Base-by-base conservation (phyloP, 2,113 vertebrate genomes). In the Ia io region DNA sequence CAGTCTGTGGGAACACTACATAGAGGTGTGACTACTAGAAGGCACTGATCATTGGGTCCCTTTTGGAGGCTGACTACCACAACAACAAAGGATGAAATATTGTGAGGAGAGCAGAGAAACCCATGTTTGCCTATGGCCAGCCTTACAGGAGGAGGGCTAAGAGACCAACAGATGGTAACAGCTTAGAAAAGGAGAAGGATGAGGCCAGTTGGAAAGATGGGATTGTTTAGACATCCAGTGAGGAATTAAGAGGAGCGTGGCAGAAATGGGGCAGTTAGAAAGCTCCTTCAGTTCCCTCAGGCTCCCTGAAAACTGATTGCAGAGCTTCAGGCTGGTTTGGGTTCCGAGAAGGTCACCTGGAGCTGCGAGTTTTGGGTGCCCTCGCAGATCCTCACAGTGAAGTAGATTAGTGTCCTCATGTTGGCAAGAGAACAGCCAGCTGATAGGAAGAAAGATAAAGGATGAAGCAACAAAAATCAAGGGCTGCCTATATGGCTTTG, bases 401-500 rank as follows among this genome's bases (percentile, higher is more conserved):
- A 47, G 25, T 35, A 25, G 3, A 53, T 23, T 28, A 28, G 18
- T 30, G 18, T 42, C 40, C 28, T 2, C 0, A 16, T 20, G 20
- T 13, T 8, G 12, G 13, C 32, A 35, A 20, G 59, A 84, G 22
- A 30, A 74, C 56, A 84, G 12, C 40, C 13, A 28, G 7, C 6
- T 11, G 42, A 9, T 40, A 28, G 42, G 23, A 65, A 65, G 77
- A 37, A 85, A 20, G 37, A 25, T 18, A 28, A 59, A 79, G 37
- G 8, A n/a, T 3, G 18, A 59, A 80, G 47, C 30, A 32, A n/a
- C 35, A 73, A 42, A 67, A 88, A 37, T 22, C n/a, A n/a, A n/a
- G n/a, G n/a, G n/a, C n/a, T n/a, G n/a, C n/a, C n/a, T n/a, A 0
- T 30, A 2, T n/a, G 9, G 40, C 61, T 88, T 17, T 49, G 25